phyloP scores from a whole-genome alignment of 2,113 vertebrate genomes.

The Xerus inauris region DNA sequence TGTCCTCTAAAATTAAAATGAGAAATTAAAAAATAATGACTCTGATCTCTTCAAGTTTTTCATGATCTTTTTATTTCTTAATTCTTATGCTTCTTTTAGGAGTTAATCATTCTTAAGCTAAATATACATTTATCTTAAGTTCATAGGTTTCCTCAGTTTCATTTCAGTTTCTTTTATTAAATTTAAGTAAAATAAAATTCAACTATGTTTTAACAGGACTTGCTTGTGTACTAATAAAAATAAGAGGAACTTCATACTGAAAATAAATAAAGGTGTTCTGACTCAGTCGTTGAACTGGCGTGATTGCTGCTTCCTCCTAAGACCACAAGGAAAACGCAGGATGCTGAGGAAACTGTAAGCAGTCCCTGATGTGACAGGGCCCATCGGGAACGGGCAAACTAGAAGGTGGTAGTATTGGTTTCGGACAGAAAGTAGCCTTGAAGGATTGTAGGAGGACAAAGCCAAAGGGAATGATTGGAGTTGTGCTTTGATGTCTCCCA shows the following conservation, averaged over 20 bases:
- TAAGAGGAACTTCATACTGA: not conserved
- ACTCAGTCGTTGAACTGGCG: not conserved
- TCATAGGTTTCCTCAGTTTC: not conserved
- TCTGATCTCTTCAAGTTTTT: constrained; percentile 9
- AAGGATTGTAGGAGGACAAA: not conserved
- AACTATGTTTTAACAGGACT: not conserved
- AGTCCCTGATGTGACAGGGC: not conserved
- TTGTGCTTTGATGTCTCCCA: not conserved
- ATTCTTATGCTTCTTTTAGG: not conserved
- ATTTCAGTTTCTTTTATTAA: not conserved
- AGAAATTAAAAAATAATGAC: constrained; percentile 44
- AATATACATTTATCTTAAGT: constrained; percentile 11
- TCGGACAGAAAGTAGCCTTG: not conserved
- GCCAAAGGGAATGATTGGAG: not conserved
- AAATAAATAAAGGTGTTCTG: not conserved
- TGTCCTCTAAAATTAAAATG: constrained; percentile 45
- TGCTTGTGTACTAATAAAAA: not conserved
- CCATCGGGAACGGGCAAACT: not conserved
- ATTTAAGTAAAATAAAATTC: constrained; percentile 35
- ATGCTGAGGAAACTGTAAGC: not conserved
- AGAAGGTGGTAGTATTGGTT: not conserved
- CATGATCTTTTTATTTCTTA: constrained; percentile 37
- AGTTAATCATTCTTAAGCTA: not conserved
- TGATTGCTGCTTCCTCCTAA: not conserved
- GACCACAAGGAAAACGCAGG: not conserved